These are phyloP conservation scores for Ricordea florida DNA, from an alignment of 92 coral and sea anemone species.

Conservation along the genomic window DNA sequence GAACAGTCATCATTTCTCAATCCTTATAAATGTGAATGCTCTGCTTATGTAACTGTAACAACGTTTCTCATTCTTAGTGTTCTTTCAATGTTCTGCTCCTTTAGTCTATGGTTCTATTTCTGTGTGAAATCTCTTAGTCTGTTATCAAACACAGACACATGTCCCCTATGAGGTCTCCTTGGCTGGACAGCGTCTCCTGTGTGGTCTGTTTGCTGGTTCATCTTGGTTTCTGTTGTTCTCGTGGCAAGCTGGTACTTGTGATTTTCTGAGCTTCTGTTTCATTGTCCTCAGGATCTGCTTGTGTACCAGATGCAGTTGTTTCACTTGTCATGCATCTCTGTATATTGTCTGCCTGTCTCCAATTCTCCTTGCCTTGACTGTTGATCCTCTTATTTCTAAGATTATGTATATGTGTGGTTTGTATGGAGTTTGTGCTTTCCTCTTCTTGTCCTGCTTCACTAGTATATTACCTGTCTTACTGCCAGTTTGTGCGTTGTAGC, in stretches of 20 bases:
- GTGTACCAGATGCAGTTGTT: conserved; percentile 5
- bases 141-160: conserved; percentile 27
- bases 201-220: background rate
- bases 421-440: conserved; percentile 51
- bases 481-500: conserved; percentile 34
- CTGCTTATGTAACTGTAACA: no score
- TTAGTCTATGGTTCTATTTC: no score
- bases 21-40: no score
- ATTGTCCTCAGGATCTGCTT: background rate
- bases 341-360: conserved; percentile 40
- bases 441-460: conserved; percentile 52
- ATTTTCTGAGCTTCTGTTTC: background rate
- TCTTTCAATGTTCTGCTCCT: no score
- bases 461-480: conserved; percentile 59
- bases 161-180: conserved; percentile 37
- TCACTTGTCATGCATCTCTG: conserved; percentile 42
- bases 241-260: conserved; percentile 5
- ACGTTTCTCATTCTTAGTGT: no score
- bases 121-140: conserved; percentile 33
- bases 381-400: conserved; percentile 49
- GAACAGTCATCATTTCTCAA: no score
- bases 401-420: conserved; percentile 56
- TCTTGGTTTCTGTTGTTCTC: background rate
- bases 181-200: background rate
- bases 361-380: conserved; percentile 55